These are phyloP conservation scores for Steatocranus sp. DNA, from an alignment of 2,797 vertebrate species.

Conservation along the genomic window DNA sequence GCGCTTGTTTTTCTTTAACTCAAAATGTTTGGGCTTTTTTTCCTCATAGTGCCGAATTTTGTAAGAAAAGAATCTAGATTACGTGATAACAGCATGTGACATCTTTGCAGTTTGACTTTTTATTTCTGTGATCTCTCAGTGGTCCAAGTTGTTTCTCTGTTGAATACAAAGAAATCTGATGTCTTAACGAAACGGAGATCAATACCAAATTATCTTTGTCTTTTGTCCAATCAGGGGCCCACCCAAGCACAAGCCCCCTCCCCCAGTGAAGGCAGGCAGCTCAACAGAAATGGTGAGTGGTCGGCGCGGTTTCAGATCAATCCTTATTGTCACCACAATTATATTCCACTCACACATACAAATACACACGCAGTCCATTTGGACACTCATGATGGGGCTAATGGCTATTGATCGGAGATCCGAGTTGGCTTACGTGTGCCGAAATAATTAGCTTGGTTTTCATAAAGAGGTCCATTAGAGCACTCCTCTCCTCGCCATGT, in stretches of 20 bases:
- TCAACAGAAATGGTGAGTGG: conserved; percentile 77
- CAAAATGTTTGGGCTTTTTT: rapidly evolving
- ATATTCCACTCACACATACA: neutral
- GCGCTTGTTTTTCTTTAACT: neutral
- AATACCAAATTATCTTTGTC: neutral
- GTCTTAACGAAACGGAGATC: neutral
- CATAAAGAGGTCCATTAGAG: conserved; percentile 51
- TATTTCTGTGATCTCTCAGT: neutral
- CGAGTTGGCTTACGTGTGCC: conserved; percentile 45
- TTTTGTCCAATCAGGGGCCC: conserved; percentile 67
- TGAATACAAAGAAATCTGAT: neutral
- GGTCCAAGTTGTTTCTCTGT: neutral
- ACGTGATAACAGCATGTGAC: neutral
- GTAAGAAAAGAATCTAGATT: neutral
- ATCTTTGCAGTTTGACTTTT: neutral
- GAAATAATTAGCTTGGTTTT: conserved; percentile 53
- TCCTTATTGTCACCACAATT: conserved; percentile 32
- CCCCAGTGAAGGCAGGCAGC: conserved; percentile 69
- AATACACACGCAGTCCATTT: conserved; percentile 25
- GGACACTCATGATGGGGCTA: conserved; percentile 56
- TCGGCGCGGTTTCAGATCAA: conserved; percentile 12
- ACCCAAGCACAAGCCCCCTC: conserved; percentile 78
- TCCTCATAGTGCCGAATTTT: neutral
- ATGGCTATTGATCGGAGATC: conserved; percentile 67
- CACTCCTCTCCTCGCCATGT: neutral